Base-by-base conservation (phyloP, 2,113 vertebrate species). In the Lampris megalopsis region DNA sequence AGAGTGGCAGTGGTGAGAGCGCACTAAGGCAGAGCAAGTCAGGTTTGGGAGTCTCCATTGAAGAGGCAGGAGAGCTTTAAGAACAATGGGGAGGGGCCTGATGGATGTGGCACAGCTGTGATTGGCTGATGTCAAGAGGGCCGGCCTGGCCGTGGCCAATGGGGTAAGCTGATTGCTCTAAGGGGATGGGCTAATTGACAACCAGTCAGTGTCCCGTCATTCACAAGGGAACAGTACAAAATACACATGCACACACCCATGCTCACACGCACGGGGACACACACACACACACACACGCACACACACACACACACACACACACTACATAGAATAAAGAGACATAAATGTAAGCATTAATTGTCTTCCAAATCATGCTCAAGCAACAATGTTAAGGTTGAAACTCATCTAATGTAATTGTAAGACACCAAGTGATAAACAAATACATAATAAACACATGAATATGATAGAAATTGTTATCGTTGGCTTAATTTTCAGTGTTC, bases 21-120 rank as follows among this genome's bases (percentile, higher is more conserved):
- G 49, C 88, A 88, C 87, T 87, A 77, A 87, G 92, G 87, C 92
- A 84, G 84, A 88, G 86, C 36, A 60, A 87, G 86, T 84, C 74
- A 79, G 88, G 54, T 78, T 85, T 91, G 91, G 93, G 90, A 93
- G 92, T 94, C 94, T 92, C 94, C 94, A 94, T 94, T 93, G 93
- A 94, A 92, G 87, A 73, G 73, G 85, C 89, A 59, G 91, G 93
- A 94, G 94, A 93, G 87, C 92, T 96, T 96, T 96, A 96, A 96
- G 94, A 86, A 90, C 88, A 76, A 56, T 65, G 73, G 70, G 90
- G 90, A 10, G 90, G 69, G 92, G 94, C 84, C 90, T 81, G 92
- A 80, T 85, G 92, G 81, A 83, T 87, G 90, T 86, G 90, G 91
- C 89, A 91, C 77, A 10, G 89, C 90, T 79, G 88, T 90, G 42